Evolutionary conservation across 2,888 invertebrate genomes (phyloP).

Genomic region (Schrankia costaestrigalis): DNA sequence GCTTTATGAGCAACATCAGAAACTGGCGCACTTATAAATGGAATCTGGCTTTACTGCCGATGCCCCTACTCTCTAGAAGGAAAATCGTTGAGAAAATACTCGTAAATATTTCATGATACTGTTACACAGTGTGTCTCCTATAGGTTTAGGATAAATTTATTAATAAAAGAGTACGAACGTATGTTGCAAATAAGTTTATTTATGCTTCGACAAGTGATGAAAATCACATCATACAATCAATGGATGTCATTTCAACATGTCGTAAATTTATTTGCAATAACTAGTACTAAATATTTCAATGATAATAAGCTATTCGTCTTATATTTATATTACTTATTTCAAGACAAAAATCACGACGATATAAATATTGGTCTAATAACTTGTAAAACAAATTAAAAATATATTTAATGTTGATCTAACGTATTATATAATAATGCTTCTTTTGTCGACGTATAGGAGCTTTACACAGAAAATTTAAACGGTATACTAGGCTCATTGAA

Average conservation of each 20-base stretch:
- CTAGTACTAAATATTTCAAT: too few species aligned
- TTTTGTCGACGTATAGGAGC: slow-evolving; percentile 22
- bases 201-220: too few species aligned
- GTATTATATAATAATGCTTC: not conserved
- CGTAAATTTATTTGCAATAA: too few species aligned
- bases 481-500: slow-evolving; percentile 49
- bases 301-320: too few species aligned
- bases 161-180: slow-evolving; percentile 20
- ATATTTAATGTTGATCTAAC: too few species aligned
- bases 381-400: too few species aligned
- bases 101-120: slow-evolving; percentile 51
- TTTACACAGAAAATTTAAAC: slow-evolving; percentile 19
- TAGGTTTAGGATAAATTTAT: slow-evolving; percentile 26
- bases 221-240: too few species aligned
- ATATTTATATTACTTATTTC: too few species aligned
- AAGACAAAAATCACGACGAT: too few species aligned
- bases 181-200: slow-evolving; percentile 8
- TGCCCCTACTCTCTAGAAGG: slow-evolving; percentile 30
- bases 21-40: slow-evolving; percentile 53
- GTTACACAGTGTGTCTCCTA: slow-evolving; percentile 35
- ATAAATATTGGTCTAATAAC: too few species aligned
- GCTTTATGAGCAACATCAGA: slow-evolving; percentile 59
- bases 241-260: not conserved
- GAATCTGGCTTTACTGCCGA: slow-evolving; percentile 54
- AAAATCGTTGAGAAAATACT: slow-evolving; percentile 43